Conservation (phyloP, 2,888 invertebrate genomes). For the Scaptomyza reducta region DNA sequence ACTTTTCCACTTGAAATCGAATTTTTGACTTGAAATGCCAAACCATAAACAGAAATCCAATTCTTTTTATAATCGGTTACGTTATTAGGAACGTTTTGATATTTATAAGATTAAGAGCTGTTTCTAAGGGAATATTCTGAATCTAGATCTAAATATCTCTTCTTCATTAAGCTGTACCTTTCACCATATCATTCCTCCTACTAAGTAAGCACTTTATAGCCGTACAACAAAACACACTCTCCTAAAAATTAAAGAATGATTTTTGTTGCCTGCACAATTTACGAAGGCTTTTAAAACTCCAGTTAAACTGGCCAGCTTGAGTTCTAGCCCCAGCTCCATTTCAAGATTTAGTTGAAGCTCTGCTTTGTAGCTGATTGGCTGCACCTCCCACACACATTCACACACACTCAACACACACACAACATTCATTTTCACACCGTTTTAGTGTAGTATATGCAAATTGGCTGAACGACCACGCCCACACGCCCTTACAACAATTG, state of each 20-base stretch:
- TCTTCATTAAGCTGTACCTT: too few relatives aligned
- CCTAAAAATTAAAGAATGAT: too few relatives aligned
- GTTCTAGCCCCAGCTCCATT: not conserved
- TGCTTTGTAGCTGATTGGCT: constrained; percentile 28
- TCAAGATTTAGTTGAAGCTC: not conserved
- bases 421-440: constrained; percentile 4
- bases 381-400: constrained; percentile 28
- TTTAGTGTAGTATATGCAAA: constrained; percentile 47
- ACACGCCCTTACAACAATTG: constrained; percentile 22
- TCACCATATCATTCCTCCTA: not conserved
- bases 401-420: constrained; percentile 1
- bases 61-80: too few relatives aligned
- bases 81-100: too few relatives aligned
- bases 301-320: constrained; percentile 1
- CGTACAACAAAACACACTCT: constrained; percentile 7
- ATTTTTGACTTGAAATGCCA: too few relatives aligned
- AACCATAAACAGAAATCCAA: too few relatives aligned
- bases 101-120: too few relatives aligned
- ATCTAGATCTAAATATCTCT: too few relatives aligned
- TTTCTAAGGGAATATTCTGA: too few relatives aligned
- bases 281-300: constrained; percentile 23
- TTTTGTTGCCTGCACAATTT: constrained; percentile 28
- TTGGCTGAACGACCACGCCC: constrained; percentile 48
- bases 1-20: too few relatives aligned
- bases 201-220: constrained; percentile 45